Evolutionary conservation across 2,888 invertebrate species (phyloP), one percentile per base, ranked within the genome.

Genomic region (Syrphus vitripennis): DNA sequence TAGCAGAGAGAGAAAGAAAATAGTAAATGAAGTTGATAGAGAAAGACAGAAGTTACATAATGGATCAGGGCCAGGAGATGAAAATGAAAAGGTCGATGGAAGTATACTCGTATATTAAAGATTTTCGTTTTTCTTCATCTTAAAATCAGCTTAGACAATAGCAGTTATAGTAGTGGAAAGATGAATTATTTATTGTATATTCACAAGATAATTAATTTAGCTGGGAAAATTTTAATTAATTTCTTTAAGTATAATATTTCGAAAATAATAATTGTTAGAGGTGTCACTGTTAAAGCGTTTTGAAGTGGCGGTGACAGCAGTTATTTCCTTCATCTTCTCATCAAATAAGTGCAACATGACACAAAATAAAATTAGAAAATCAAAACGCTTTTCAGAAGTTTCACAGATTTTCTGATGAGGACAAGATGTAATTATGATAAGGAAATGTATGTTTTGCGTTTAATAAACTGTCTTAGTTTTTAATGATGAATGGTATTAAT

Each of bases 161-260:
- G 70, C 65, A 80, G 74, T 70, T 71, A 75, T 19, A 14, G 48
- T 50, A 10, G 10, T 72, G 14, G 65, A 70, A 50, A 71, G 65
- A 83, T 75, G 79, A 57, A 83, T 80, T 83, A 84, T 84, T 80
- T 80, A 75, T 70, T 71, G 70, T 67, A 65, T 80, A 80, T 76
- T 84, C 70, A 70, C 34, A 26, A 75, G 83, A 75, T 80, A 80
- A 84, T 75, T 55, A 83, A 72, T 83, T 72, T 78, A 14, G 21
- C 37, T 45, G 55, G 50, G 71, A 71, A 76, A 65, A 65, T 67
- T 80, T 80, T 67, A 84, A 84, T 80, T 84, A 76, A 80, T 80
- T 83, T 70, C 63, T 10, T 21, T 55, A 65, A 75, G 59, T 42
- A 63, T 61, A n/a, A n/a, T n/a, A 69, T 69, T 83, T 29, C 2